phyloP scores from a whole-genome alignment of 2,113 vertebrate genomes.

The Sinocyclocheilus grahami region DNA sequence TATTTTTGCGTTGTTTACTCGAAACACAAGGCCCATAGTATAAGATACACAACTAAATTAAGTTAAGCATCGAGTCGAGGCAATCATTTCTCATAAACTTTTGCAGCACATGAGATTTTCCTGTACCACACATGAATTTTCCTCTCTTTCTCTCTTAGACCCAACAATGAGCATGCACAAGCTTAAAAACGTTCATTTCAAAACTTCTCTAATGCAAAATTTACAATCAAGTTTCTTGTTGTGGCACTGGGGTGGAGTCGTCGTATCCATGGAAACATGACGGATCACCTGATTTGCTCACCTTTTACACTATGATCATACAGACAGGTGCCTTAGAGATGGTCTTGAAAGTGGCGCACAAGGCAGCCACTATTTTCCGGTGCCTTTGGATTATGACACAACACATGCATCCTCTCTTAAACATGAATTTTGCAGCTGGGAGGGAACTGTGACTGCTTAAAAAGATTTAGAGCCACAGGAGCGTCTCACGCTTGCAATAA shows the following conservation, averaged over 20 bases:
- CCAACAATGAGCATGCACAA: neutral
- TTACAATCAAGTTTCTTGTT: neutral
- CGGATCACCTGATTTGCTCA: conserved; percentile 42
- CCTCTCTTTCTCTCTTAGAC: neutral
- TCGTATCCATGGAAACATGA: conserved; percentile 32
- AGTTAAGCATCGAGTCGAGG: conserved; percentile 12
- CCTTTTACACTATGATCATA: conserved; percentile 16
- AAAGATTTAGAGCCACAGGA: conserved; percentile 42
- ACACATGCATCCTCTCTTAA: neutral
- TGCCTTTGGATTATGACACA: neutral
- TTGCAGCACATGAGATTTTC: neutral
- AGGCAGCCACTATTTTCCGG: no score
- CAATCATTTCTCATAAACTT: conserved; percentile 2
- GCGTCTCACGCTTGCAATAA: conserved; percentile 27
- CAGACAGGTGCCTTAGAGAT: conserved; percentile 18
- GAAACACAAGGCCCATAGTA: conserved; percentile 35
- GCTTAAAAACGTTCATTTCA: neutral
- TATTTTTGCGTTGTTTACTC: conserved; percentile 23
- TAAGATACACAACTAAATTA: conserved; percentile 36
- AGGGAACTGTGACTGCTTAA: neutral
- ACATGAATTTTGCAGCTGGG: neutral
- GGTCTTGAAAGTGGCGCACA: neutral
- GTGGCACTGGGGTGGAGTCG: conserved; percentile 24
- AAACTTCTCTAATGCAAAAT: neutral
- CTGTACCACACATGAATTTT: neutral